Conservation (phyloP, 2,113 vertebrate genomes). For the Oncorhynchus clarkii region DNA sequence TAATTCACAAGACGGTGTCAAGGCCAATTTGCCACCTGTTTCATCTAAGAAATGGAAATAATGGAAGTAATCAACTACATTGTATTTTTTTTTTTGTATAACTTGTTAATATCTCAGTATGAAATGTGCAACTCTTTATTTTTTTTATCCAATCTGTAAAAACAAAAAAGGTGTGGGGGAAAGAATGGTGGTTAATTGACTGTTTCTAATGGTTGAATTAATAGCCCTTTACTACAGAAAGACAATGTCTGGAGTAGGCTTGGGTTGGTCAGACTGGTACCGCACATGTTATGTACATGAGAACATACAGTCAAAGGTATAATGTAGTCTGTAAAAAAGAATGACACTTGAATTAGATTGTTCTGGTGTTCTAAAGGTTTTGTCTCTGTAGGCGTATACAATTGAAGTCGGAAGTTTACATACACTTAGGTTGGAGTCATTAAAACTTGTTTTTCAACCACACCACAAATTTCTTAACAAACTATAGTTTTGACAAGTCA, state of each 20-base stretch:
- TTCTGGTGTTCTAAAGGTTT: conserved; percentile 38
- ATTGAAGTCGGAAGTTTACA: no score
- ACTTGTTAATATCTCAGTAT: not conserved
- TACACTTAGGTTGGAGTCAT: no score
- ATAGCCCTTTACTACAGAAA: conserved; percentile 5
- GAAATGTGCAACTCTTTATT: not conserved
- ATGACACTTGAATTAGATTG: conserved; percentile 58
- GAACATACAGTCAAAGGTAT: conserved; percentile 54
- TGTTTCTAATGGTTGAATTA: conserved; percentile 31
- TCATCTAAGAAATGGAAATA: no score
- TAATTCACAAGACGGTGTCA: no score
- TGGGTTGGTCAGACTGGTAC: conserved; percentile 48
- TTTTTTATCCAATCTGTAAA: conserved; percentile 8
- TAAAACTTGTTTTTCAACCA: no score
- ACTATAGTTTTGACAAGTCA: no score
- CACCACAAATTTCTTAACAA: no score
- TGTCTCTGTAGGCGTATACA: conserved; percentile 31
- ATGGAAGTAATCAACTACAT: no score
- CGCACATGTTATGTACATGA: conserved; percentile 52
- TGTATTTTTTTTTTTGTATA: not conserved
- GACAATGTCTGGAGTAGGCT: conserved; percentile 36
- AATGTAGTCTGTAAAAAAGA: conserved; percentile 57
- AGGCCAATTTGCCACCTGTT: no score
- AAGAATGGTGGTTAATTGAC: conserved; percentile 13
- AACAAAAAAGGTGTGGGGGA: not conserved